phyloP scores from a whole-genome alignment of 1,140 invertebrate species.

The Rhizoglyphus robini region DNA sequence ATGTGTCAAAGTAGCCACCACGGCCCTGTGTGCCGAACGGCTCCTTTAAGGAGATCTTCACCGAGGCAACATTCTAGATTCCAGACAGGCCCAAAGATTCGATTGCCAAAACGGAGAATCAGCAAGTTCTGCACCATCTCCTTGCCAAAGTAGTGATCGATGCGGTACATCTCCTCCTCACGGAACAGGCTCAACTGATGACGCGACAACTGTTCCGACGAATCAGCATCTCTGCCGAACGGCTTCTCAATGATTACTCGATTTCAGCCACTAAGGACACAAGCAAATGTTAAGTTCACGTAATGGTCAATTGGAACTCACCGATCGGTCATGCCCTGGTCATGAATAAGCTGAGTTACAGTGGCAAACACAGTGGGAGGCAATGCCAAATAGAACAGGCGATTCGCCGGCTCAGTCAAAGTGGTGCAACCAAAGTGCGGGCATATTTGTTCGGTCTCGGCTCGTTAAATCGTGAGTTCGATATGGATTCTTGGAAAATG shows the following conservation, averaged over 20 bases:
- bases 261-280: slow-evolving; percentile 18
- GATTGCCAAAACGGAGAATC: slow-evolving; percentile 24
- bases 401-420: slow-evolving; percentile 55
- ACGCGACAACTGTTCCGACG: slow-evolving; percentile 3
- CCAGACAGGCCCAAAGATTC: slow-evolving; percentile 28
- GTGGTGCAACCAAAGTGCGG: too few relatives aligned
- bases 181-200: slow-evolving; percentile 22
- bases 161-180: slow-evolving; percentile 32
- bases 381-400: slow-evolving; percentile 90
- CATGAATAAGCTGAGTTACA: slow-evolving; percentile 70
- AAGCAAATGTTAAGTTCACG: too few relatives aligned
- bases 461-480: too few relatives aligned
- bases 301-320: slow-evolving; percentile 36
- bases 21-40: slow-evolving; percentile 30
- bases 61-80: slow-evolving; percentile 32
- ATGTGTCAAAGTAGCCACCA: slow-evolving; percentile 32
- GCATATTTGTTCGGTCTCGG: too few relatives aligned
- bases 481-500: too few relatives aligned
- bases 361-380: slow-evolving; percentile 84
- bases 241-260: slow-evolving; percentile 22
- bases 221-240: slow-evolving; percentile 16
- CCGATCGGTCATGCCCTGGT: slow-evolving; percentile 68
- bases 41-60: slow-evolving; percentile 35
- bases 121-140: slow-evolving; percentile 14
- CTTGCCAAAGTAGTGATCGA: slow-evolving; percentile 36